phyloP scores from a whole-genome alignment of 2,888 invertebrate genomes.

The Tetragnatha montana region DNA sequence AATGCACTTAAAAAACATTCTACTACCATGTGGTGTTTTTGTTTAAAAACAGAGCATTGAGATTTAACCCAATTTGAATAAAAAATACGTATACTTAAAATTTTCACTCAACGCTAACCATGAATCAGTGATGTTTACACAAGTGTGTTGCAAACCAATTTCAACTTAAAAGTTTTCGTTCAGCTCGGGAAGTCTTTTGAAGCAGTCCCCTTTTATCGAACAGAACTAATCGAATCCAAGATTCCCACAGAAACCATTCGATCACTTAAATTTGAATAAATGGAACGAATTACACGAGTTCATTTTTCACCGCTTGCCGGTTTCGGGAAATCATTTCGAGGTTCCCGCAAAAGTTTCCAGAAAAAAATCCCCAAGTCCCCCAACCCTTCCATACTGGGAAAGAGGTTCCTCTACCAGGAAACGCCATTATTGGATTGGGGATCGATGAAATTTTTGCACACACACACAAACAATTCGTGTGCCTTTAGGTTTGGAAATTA shows the following conservation, averaged over 20 bases:
- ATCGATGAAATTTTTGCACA: constrained; percentile 35
- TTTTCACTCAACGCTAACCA: no score
- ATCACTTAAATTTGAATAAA: constrained; percentile 52
- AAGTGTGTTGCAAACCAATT: no score
- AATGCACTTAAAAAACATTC: no score
- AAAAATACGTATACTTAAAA: no score
- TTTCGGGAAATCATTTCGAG: constrained; percentile 7
- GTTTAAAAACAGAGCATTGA: no score
- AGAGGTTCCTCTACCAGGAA: constrained; percentile 23
- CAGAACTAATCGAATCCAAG: background rate
- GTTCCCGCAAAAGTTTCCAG: constrained; percentile 20
- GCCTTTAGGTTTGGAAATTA: constrained; percentile 56
- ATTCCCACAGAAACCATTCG: background rate
- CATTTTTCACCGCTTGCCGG: constrained; percentile 39
- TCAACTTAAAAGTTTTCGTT: background rate
- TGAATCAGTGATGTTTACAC: no score
- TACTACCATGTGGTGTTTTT: no score
- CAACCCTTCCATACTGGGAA: background rate
- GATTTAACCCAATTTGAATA: no score
- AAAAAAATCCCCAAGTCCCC: background rate
- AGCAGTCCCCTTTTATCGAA: background rate
- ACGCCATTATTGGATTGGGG: constrained; percentile 55
- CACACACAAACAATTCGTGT: constrained; percentile 40
- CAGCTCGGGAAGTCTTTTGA: background rate
- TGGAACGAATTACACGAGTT: constrained; percentile 25